Base-by-base conservation (phyloP, 2,888 invertebrate genomes). In the Nyleta sp. region DNA sequence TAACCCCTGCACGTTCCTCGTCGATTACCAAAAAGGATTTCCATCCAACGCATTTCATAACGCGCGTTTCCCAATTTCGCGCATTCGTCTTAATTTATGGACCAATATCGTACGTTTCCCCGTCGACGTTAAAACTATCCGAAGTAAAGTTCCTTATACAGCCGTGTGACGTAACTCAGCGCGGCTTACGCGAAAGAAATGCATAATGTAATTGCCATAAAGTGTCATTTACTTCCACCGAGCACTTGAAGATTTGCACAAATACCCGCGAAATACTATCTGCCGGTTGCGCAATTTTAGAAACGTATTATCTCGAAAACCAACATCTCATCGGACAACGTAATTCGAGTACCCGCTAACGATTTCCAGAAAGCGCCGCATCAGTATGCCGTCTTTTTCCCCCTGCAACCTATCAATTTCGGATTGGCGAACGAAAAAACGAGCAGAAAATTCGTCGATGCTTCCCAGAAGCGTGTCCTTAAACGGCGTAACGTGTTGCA, bases 201-300 rank as follows among this genome's bases (percentile, higher is more conserved):
- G 22, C 57, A 50, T 72, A 71, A 71, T 53, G 46, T 53, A 31
- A 70, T 59, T 64, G 57, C 57, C 40, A 65, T 73, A 73, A 73
- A 73, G 50, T 65, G 73, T 73, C 57, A 48, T 65, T 73, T 73
- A 57, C 44, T 59, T 35, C 10, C 5, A 71, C 13, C 60, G 64
- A 55, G 46, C 48, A 64, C 42, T 55, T 64, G 35, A 40, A 60
- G 52, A 44, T 71, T 60, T 35, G 44, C 52, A 13, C 59, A 62
- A 59, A 60, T 52, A 3, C n/a, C 46, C 13, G 17, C 44, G 31
- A 53, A 65, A 44, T 44, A 33, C 22, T 48, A 33, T 31, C 31
- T 5, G 38, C 31, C 10, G n/a, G 40, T 59, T 70, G 50, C 33
- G 59, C 60, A 53, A 71, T 24, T 71, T 53, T 35, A 33, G 53